Conservation (phyloP, 2,797 vertebrate genomes). For the Coendou prehensilis region DNA sequence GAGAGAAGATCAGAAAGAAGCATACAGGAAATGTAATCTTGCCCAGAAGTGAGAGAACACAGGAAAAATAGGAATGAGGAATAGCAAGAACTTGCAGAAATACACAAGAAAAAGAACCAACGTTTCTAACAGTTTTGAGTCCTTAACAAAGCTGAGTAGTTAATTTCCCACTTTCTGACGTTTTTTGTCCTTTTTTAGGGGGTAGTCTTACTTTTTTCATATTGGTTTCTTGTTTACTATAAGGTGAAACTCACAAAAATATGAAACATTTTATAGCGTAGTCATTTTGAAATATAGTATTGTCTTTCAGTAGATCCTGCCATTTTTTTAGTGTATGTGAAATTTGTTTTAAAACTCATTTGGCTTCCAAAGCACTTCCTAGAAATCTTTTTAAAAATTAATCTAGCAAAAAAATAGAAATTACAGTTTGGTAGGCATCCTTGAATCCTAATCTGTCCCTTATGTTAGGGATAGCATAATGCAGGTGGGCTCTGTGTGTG, state of each 20-base stretch:
- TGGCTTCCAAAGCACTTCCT: constrained; percentile 36
- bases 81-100: background rate
- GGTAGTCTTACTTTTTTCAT: background rate
- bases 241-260: background rate
- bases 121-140: background rate
- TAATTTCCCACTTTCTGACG: constrained; percentile 20
- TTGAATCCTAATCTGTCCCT: background rate
- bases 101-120: background rate
- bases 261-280: constrained; percentile 46
- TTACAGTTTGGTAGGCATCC: background rate
- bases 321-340: constrained; percentile 34
- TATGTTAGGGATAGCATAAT: background rate
- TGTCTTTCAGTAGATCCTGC: constrained; percentile 44
- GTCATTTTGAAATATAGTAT: background rate
- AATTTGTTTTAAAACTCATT: constrained; percentile 56
- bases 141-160: background rate
- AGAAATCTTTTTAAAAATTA: constrained; percentile 42
- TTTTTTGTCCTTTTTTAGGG: background rate
- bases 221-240: background rate
- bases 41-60: background rate
- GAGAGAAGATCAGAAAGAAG: background rate
- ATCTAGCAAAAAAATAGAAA: constrained; percentile 52
- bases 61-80: background rate
- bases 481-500: background rate
- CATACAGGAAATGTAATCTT: background rate